phyloP scores from a whole-genome alignment of 2,797 vertebrate genomes.

The Dallia pectoralis region DNA sequence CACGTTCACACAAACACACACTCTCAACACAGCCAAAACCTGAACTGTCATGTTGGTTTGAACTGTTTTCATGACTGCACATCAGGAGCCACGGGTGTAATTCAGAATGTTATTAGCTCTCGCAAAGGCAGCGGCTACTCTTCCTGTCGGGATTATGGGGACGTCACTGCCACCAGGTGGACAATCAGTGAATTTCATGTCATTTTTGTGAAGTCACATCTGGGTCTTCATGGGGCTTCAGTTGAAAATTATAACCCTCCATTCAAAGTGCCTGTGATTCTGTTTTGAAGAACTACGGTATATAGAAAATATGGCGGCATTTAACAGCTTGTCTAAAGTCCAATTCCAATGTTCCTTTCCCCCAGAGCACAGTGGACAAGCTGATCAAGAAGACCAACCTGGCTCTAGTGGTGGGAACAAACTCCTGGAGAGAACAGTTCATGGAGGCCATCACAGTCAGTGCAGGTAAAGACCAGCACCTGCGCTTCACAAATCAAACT shows the following conservation, averaged over 20 bases:
- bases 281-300: neutral
- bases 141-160: conserved; percentile 18
- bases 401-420: conserved; percentile 95
- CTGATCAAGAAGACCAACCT: conserved; percentile 98
- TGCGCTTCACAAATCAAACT: conserved; percentile 4
- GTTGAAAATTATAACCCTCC: neutral
- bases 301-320: neutral
- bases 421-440: conserved; percentile 99
- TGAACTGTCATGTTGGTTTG: conserved; percentile 30
- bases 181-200: conserved; percentile 6
- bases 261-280: neutral
- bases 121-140: too few species aligned
- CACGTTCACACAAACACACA: neutral
- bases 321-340: neutral
- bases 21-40: neutral
- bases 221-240: neutral
- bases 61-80: conserved; percentile 6
- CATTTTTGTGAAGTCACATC: neutral
- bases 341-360: conserved; percentile 11
- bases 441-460: conserved; percentile 99
- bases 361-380: conserved; percentile 95
- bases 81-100: neutral
- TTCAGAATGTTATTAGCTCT: too few species aligned
- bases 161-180: conserved; percentile 67
- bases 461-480: conserved; percentile 80